Conservation (phyloP, 2,113 vertebrate genomes). For the Arenaria interpres region DNA sequence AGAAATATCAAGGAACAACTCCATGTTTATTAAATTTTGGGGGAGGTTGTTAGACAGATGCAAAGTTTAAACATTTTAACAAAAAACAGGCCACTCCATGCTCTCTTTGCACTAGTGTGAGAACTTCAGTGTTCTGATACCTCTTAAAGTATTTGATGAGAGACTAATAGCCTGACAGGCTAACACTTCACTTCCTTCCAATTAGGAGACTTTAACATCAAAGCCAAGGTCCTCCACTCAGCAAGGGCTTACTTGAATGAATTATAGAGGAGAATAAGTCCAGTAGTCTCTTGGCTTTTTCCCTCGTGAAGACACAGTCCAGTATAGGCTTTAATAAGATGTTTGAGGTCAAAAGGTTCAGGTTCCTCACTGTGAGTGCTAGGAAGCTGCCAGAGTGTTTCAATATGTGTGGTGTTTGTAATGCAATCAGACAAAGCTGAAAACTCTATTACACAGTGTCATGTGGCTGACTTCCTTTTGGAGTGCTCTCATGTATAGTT, state of each 20-base stretch:
- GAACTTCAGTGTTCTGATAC: constrained; percentile 83
- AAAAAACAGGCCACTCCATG: constrained; percentile 79
- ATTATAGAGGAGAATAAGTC: constrained; percentile 84
- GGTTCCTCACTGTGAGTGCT: constrained; percentile 74
- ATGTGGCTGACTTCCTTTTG: constrained; percentile 58
- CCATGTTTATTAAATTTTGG: constrained; percentile 48
- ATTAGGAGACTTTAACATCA: constrained; percentile 95
- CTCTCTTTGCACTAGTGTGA: constrained; percentile 82
- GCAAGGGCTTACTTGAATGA: constrained; percentile 83
- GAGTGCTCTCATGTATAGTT: constrained; percentile 6
- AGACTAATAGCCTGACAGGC: constrained; percentile 92
- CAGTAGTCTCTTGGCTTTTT: constrained; percentile 73
- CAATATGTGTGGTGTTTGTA: constrained; percentile 79
- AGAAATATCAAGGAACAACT: constrained; percentile 36
- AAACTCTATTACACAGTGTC: constrained; percentile 57
- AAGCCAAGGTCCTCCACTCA: constrained; percentile 86
- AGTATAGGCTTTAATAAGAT: constrained; percentile 82
- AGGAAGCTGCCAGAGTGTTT: constrained; percentile 81
- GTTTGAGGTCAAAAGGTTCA: constrained; percentile 81
- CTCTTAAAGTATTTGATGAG: constrained; percentile 91
- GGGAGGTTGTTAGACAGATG: constrained; percentile 62
- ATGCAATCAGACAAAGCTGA: constrained; percentile 67
- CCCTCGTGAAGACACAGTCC: constrained; percentile 63
- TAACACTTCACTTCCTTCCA: constrained; percentile 98
- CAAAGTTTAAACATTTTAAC: constrained; percentile 81